These are phyloP conservation scores for Gorsachius goisagi DNA, from an alignment of 2,113 vertebrate genomes.

Conservation along the genomic window DNA sequence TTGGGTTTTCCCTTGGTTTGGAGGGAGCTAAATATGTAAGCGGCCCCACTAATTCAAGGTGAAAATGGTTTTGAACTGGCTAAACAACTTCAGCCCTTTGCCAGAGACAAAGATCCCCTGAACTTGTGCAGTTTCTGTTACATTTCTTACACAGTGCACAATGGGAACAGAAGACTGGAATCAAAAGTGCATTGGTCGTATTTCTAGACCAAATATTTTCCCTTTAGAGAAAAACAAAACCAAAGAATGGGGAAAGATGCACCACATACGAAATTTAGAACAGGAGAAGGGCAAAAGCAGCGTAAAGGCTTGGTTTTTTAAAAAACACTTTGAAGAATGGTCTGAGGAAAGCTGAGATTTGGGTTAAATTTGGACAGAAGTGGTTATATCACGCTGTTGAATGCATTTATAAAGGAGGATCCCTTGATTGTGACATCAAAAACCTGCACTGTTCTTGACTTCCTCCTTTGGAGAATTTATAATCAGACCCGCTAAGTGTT, in stretches of 20 bases:
- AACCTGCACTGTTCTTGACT: not conserved
- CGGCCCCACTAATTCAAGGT: not conserved
- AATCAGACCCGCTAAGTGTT: not conserved
- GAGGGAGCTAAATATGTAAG: not conserved
- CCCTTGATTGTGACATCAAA: not conserved
- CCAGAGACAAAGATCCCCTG: not conserved
- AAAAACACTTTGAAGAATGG: not conserved
- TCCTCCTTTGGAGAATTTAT: not conserved
- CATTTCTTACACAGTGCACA: not conserved
- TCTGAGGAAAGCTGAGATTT: not conserved
- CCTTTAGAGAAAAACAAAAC: not conserved
- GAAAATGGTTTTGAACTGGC: not conserved
- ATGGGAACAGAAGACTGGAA: not conserved
- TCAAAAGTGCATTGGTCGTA: not conserved
- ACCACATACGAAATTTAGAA: not conserved
- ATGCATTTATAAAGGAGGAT: not conserved
- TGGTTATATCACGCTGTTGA: fast-evolving
- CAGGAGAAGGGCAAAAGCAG: not conserved
- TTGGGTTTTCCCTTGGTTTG: not conserved
- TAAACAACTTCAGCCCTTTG: not conserved
- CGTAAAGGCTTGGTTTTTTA: not conserved
- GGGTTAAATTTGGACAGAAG: not conserved
- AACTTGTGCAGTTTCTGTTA: not conserved
- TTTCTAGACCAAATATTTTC: not conserved
- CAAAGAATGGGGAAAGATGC: not conserved